Conservation (phyloP, 92 coral and sea anemone species). For the Anthopleura xanthogrammica region DNA sequence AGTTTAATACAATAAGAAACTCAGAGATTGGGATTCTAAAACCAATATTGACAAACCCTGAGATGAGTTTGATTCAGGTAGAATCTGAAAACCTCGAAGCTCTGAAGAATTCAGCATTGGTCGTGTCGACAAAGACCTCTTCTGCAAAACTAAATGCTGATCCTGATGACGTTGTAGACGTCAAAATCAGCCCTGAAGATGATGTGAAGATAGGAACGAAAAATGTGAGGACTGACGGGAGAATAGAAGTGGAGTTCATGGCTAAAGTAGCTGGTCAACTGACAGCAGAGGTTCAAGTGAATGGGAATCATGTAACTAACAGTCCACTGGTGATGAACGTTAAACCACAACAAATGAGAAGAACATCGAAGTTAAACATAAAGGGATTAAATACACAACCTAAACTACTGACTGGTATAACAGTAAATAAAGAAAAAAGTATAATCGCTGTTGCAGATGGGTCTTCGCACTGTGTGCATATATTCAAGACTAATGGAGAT, state of each 20-base stretch:
- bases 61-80: background rate
- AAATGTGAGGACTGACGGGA: slow-evolving; percentile 1
- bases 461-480: slow-evolving; percentile 5
- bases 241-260: slow-evolving; percentile 9
- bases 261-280: slow-evolving; percentile 8
- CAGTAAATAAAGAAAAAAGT: background rate
- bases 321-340: no score
- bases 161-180: background rate
- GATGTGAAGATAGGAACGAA: slow-evolving; percentile 6
- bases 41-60: background rate
- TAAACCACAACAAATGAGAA: no score
- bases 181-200: slow-evolving; percentile 13
- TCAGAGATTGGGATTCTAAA: background rate
- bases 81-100: background rate
- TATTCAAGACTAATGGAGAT: background rate
- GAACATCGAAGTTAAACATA: no score
- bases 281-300: slow-evolving; percentile 26
- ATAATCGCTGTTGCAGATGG: background rate
- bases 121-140: background rate
- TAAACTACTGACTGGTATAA: no score
- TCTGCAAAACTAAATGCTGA: slow-evolving; percentile 11
- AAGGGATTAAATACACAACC: no score
- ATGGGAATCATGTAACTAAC: no score
- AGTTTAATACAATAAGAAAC: background rate
- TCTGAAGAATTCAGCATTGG: background rate